Evolutionary conservation across 2,113 vertebrate species (phyloP).

Genomic region (Oriolus oriolus): DNA sequence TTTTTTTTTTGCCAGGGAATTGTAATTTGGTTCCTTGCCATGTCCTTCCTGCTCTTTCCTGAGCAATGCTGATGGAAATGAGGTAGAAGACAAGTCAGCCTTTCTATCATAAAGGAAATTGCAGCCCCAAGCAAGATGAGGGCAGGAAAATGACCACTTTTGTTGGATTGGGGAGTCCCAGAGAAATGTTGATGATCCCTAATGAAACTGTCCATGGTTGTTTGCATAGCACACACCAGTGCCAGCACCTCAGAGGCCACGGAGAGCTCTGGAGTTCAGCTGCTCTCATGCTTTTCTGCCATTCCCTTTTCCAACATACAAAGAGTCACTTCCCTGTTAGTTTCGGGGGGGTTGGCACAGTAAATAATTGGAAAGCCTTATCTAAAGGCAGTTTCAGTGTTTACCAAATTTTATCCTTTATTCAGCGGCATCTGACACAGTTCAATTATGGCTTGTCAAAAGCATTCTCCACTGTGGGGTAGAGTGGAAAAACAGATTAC

Average conservation of each 20-base stretch:
- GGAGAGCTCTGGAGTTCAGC: neutral
- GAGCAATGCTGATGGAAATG: neutral
- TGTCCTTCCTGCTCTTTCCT: neutral
- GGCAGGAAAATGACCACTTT: neutral
- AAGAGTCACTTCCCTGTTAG: neutral
- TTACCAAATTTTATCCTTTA: slow-evolving; percentile 1
- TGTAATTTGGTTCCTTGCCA: neutral
- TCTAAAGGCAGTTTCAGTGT: neutral
- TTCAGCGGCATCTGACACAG: slow-evolving; percentile 1
- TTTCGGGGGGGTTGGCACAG: neutral
- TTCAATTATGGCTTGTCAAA: slow-evolving; percentile 61
- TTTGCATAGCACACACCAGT: too few species aligned
- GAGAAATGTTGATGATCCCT: neutral
- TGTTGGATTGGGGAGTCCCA: neutral
- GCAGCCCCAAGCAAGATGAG: neutral
- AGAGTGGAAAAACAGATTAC: slow-evolving; percentile 42
- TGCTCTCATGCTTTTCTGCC: neutral
- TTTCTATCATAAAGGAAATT: neutral
- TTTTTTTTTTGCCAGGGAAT: neutral
- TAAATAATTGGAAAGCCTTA: neutral
- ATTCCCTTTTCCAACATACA: neutral
- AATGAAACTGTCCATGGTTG: neutral
- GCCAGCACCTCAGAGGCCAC: neutral
- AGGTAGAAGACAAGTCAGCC: neutral
- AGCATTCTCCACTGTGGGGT: slow-evolving; percentile 46